A percentile compares a stretch with the other conserved stretches of the same genome.
phyloP scores from a whole-genome alignment of 1,140 invertebrate species.

The Amyelois transitella region DNA sequence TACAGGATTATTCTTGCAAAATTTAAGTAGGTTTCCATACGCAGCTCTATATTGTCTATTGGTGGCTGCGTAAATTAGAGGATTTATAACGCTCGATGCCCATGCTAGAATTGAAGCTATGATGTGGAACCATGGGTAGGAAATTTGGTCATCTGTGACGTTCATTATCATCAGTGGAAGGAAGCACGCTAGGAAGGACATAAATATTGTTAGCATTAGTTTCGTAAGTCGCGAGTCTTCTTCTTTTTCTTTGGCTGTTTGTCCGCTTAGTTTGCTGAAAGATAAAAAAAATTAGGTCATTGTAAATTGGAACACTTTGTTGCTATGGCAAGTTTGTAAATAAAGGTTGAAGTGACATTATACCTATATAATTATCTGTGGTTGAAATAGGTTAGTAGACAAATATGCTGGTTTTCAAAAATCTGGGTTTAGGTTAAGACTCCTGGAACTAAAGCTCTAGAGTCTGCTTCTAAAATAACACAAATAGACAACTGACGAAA shows the following conservation, averaged over 20 bases:
- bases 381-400: too few relatives aligned
- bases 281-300: neutral
- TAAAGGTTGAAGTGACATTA: too few relatives aligned
- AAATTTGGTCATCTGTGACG: conserved; percentile 84
- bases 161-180: conserved; percentile 90
- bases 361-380: too few relatives aligned
- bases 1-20: conserved; percentile 56
- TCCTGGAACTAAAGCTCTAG: too few relatives aligned
- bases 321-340: too few relatives aligned
- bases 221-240: conserved; percentile 87
- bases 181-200: conserved; percentile 89
- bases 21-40: conserved; percentile 80
- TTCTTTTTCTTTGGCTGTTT: conserved; percentile 71
- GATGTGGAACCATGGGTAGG: conserved; percentile 83
- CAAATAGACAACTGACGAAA: neutral
- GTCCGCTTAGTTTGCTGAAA: conserved; percentile 69
- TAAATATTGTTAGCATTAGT: conserved; percentile 90
- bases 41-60: conserved; percentile 88
- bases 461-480: too few relatives aligned
- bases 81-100: conserved; percentile 90
- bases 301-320: neutral
- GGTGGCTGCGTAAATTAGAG: conserved; percentile 89
- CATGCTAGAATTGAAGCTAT: conserved; percentile 88
- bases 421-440: too few relatives aligned
- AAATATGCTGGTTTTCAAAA: too few relatives aligned